These are phyloP conservation scores for Andrena fulva DNA, from an alignment of 2,888 invertebrate genomes.

Conservation along the genomic window DNA sequence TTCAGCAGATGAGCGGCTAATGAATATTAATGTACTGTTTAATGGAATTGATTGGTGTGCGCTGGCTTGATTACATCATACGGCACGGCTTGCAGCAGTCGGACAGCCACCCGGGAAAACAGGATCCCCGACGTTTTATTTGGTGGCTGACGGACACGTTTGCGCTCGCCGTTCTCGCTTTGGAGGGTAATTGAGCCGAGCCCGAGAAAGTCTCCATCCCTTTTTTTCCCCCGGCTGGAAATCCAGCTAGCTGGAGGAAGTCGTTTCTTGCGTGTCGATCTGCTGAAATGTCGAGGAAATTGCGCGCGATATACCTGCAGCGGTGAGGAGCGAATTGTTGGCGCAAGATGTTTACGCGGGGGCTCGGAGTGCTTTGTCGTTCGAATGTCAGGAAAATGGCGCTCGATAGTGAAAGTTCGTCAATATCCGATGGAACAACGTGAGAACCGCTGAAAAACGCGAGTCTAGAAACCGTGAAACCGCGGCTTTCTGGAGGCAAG, in stretches of 20 bases:
- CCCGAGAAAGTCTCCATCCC: conserved; percentile 7
- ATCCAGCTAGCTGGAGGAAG: conserved; percentile 12
- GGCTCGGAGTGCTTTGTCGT: too few relatives aligned
- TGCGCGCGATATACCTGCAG: background rate
- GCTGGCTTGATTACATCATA: conserved; percentile 42
- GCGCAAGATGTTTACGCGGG: too few relatives aligned
- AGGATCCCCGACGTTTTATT: conserved; percentile 46
- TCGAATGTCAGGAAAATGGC: too few relatives aligned
- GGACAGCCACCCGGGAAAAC: conserved; percentile 33
- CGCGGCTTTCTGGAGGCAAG: background rate
- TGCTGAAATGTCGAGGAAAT: background rate
- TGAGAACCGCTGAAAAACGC: background rate
- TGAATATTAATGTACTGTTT: conserved; percentile 62
- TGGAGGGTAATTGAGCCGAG: conserved; percentile 24
- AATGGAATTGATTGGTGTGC: conserved; percentile 54
- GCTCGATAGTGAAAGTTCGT: background rate
- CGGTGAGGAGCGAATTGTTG: too few relatives aligned
- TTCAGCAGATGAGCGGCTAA: conserved; percentile 44
- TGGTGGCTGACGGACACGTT: background rate
- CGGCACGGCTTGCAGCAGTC: background rate
- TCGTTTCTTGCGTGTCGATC: background rate
- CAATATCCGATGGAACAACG: background rate
- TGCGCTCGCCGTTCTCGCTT: conserved; percentile 12
- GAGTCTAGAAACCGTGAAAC: conserved; percentile 1
- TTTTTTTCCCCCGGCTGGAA: background rate